Base-by-base conservation (phyloP, 2,888 invertebrate species). In the Ornithoptera priamus region DNA sequence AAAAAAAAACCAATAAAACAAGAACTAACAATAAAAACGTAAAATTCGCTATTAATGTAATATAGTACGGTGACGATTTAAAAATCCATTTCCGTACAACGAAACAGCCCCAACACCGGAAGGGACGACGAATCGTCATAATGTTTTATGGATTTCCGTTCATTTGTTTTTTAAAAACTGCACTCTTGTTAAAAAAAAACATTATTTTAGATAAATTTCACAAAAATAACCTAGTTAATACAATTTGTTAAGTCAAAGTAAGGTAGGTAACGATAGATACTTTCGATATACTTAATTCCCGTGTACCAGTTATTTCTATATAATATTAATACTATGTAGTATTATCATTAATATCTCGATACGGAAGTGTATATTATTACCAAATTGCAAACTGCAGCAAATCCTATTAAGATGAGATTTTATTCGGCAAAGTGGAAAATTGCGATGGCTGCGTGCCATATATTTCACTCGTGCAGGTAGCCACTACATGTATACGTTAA, bases 101-200 rank as follows among this genome's bases (percentile, higher is more conserved):
- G 62, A 58, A 56, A 65, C 12, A 59, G 50, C 20, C 57, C 62
- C 20, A 57, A 65, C 62, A 61, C 69, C 69, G 69, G 69, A 69
- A 22, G 69, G 65, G 36, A 56, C 63, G 53, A 65, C 61, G 62
- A 58, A 65, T 58, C 62, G 65, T 65, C 65, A 65, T 69, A 69
- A 69, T 65, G 65, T 65, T 69, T 69, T 69, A 69, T 58, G 24
- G 62, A 65, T 69, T 58, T 69, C 69, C 69, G 62, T 53, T 57
- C 30, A n/a, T 24, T 57, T 69, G 60, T 42, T 39, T 10, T 10
- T 39, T 8, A 1, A 1, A 10, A 39, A 39, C 10, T 39, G 8
- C 10, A 7, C 10, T 39, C 1, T 8, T 10, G 7, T 39, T 39
- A 10, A 2, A 10, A 10, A 39, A 39, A 39, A 39, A 22, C 10